These are phyloP conservation scores for Pediacus dermestoides DNA, from an alignment of 2,888 invertebrate species.

Conservation along the genomic window DNA sequence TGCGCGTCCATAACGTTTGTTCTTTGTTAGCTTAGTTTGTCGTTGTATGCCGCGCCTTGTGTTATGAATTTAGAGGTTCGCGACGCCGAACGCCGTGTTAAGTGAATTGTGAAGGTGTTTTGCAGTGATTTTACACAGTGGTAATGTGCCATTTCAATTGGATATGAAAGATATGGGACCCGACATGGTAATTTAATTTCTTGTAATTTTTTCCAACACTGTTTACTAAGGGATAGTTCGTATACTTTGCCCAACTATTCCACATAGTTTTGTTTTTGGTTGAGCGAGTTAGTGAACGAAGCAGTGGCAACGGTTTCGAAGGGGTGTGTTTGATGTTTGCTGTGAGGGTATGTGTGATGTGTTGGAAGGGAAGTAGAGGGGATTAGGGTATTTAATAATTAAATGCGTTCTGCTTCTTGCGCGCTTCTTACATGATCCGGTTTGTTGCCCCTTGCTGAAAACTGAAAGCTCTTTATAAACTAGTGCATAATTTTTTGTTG, in stretches of 20 bases:
- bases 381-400: no score
- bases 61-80: conserved; percentile 43
- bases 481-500: conserved; percentile 13
- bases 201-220: not conserved
- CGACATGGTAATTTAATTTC: conserved; percentile 63
- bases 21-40: conserved; percentile 42
- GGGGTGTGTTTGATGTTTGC: no score
- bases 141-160: conserved; percentile 33
- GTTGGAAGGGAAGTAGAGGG: no score
- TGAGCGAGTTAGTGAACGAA: no score
- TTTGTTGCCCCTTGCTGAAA: not conserved
- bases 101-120: conserved; percentile 26
- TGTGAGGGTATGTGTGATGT: no score
- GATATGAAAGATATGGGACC: conserved; percentile 79
- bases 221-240: not conserved
- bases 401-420: no score
- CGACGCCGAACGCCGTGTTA: conserved; percentile 46
- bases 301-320: no score
- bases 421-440: no score
- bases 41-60: conserved; percentile 41
- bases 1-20: conserved; percentile 34
- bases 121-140: conserved; percentile 20
- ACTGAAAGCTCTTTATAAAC: no score
- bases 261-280: no score
- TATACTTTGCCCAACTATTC: no score